Conservation (phyloP, 1,140 invertebrate species). For the Neodiprion lecontei region DNA sequence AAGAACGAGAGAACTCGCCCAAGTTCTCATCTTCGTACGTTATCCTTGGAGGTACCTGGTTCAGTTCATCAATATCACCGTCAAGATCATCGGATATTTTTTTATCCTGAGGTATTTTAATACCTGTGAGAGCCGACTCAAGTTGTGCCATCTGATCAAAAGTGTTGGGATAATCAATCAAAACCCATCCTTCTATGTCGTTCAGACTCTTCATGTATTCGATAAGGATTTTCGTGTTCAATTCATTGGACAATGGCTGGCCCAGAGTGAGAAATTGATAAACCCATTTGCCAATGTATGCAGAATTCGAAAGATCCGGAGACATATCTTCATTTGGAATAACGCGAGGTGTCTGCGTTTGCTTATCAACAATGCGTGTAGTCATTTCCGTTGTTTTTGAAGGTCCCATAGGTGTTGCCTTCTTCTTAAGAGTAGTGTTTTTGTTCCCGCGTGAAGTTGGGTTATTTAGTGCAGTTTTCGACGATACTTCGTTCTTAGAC, state of each 20-base stretch:
- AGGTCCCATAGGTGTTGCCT: neutral
- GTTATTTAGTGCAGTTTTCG: neutral
- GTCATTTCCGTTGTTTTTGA: constrained; percentile 35
- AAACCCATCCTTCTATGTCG: constrained; percentile 65
- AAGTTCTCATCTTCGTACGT: constrained; percentile 48
- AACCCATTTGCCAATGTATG: constrained; percentile 64
- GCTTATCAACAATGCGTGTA: constrained; percentile 53
- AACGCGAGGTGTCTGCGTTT: constrained; percentile 65
- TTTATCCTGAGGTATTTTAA: constrained; percentile 42
- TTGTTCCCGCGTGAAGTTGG: neutral
- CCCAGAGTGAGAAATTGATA: constrained; percentile 63
- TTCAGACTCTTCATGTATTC: constrained; percentile 65
- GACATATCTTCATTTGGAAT: constrained; percentile 65
- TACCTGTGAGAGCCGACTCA: constrained; percentile 62
- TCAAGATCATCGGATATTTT: constrained; percentile 46
- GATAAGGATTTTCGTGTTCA: constrained; percentile 64
- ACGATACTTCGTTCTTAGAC: constrained; percentile 8
- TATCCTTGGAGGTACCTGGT: constrained; percentile 48
- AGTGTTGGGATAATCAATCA: constrained; percentile 68
- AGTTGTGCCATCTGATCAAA: constrained; percentile 65
- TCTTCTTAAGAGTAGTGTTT: constrained; percentile 1
- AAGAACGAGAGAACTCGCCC: constrained; percentile 28
- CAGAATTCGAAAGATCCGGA: constrained; percentile 53
- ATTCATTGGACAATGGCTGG: constrained; percentile 61
- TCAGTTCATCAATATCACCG: constrained; percentile 58